Evolutionary conservation across 2,113 vertebrate genomes (phyloP), one percentile per base, ranked within the genome.

Genomic region (Aspiorhynchus laticeps): DNA sequence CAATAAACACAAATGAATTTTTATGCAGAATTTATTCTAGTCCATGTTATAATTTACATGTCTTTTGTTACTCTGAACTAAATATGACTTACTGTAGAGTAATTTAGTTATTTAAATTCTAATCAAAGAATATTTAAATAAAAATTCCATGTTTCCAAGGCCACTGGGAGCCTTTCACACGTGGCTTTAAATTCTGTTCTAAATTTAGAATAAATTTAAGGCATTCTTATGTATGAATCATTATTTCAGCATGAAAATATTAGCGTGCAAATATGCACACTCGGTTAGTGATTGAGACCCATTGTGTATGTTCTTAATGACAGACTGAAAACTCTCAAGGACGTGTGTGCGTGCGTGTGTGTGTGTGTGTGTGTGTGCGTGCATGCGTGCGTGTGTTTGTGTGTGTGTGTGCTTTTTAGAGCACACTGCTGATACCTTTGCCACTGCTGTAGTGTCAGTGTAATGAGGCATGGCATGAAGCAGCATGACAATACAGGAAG

Each of bases 391-490:
- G 71, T 46, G 84, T 73, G 61, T 38, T 24, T 53, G 77, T 43
- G 31, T 43, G 78, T 19, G 85, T 19, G 21, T 43, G 77, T 17
- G 51, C 61, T 46, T 33, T 56, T 63, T 48, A 43, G 14, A 88
- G 51, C 48, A 33, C n/a, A 4, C 43, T 65, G 67, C 41, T 48
- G 65, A 48, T 43, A 51, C 26, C 83, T 76, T 84, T 74, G 65
- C 24, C 36, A 59, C 43, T n/a, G 19, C 33, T 88, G 46, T 83
- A 69, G 46, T 86, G 67, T 86, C 78, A 76, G 33, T 53, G 31
- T 71, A 88, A 88, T 83, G 84, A 86, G 84, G 56, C 83, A 31
- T 82, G 79, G 8, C 31, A 21, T 15, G 14, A 73, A 85, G 84
- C 83, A 63, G 28, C 33, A 38, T 74, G 46, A 87, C 79, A 82